Percentiles rank a stretch among this genome's conserved stretches.
phyloP scores from a whole-genome alignment of 2,113 vertebrate species.

The Protobothrops mucrosquamatus region DNA sequence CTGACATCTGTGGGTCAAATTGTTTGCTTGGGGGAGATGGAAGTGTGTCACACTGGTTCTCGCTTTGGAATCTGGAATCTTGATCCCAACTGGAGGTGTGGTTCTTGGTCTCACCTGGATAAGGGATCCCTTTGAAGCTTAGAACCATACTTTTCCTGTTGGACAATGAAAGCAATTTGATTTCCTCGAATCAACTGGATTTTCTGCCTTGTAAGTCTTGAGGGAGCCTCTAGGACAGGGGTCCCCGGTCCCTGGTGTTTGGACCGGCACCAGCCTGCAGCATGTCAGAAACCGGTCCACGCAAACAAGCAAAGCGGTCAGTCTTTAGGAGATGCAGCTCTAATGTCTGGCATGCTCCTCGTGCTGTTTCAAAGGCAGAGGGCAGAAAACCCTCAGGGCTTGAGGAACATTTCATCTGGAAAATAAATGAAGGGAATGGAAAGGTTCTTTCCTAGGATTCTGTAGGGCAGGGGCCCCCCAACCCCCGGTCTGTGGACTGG shows the following conservation, averaged over 20 bases:
- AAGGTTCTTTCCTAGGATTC: background rate
- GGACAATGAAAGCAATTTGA: rapidly evolving
- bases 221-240: background rate
- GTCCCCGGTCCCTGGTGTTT: too few relatives aligned
- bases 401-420: background rate
- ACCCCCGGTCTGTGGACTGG: too few relatives aligned
- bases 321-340: background rate
- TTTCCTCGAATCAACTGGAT: background rate
- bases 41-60: background rate
- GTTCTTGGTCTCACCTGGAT: background rate
- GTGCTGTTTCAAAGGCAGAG: background rate
- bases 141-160: background rate
- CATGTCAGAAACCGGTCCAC: too few relatives aligned
- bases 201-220: background rate
- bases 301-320: background rate
- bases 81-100: background rate
- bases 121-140: background rate
- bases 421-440: too few relatives aligned
- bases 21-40: background rate
- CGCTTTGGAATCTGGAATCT: background rate
- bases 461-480: too few relatives aligned
- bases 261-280: too few relatives aligned
- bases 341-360: background rate
- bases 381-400: too few relatives aligned
- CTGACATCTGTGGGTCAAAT: constrained; percentile 1